Base-by-base conservation (phyloP, 1,140 invertebrate species). In the Bombyx mandarina region DNA sequence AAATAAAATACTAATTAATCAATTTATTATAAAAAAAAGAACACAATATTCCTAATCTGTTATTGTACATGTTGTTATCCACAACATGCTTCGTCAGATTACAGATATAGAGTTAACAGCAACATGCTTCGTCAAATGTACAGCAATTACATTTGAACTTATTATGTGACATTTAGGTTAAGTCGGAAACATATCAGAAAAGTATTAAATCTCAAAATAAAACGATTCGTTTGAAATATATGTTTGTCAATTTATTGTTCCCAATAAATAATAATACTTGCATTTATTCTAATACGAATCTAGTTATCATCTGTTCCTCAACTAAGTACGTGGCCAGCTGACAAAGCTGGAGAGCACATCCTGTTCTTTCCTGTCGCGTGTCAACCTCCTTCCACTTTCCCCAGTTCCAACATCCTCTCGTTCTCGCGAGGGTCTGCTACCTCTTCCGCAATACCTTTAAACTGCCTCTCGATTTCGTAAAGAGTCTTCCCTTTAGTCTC, bases 401-500 rank as follows among this genome's bases (percentile, higher is more conserved):
- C 65, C 43, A 86, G 45, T 18, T 84, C 78, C 59, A 86, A 54
- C 79, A 86, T 86, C 54, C 67, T 80, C 43, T 75, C 76, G 49
- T 72, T 77, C 60, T 86, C 81, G 57, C 57, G 45, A 0, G 62
- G 46, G 35, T 73, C 71, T 2, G 35, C 54, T 4, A 44, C 52
- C 5, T 69, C 64, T 18, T 61, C 55, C 42, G 65, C 70, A 8
- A 74, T 62, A 0, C 82, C 79, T 65, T 70, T 82, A 26, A 87
- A 87, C 44, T 84, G 71, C 45, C 86, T 86, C 62, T 89, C 88
- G 42, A 93, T 92, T 68, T 94, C 92, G 64, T 93, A 91, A 45
- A 94, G 77, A 1, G 88, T 90, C 64, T 90, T 91, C 3, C 92
- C 92, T 75, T 92, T 93, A 0, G 93, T 94, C 74, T 94, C 93